Conservation (phyloP, 2,888 invertebrate species). For the Imbricaverruca yamaguchii region DNA sequence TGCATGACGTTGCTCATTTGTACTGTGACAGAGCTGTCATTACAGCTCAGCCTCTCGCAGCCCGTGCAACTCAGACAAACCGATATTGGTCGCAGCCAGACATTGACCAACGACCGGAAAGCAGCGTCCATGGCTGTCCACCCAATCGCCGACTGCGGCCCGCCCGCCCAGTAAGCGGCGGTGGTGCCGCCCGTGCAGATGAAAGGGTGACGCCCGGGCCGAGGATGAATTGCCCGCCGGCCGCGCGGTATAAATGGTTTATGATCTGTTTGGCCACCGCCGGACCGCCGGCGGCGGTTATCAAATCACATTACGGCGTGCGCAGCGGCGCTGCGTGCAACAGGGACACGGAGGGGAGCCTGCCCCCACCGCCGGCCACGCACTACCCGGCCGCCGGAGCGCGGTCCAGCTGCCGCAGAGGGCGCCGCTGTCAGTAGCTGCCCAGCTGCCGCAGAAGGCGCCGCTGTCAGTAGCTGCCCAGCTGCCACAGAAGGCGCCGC, state of each 20-base stretch:
- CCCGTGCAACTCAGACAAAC: too few species aligned
- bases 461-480: too few species aligned
- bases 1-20: too few species aligned
- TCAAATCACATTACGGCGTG: conserved; percentile 3
- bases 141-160: background rate
- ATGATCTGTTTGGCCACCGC: conserved; percentile 12
- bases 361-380: too few species aligned
- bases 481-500: too few species aligned
- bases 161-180: background rate
- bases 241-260: conserved; percentile 9
- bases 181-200: background rate
- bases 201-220: background rate
- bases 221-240: background rate
- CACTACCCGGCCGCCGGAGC: too few species aligned
- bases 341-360: background rate
- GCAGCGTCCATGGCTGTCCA: background rate
- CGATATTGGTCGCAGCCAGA: too few species aligned
- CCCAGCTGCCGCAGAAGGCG: too few species aligned
- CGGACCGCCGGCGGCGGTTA: background rate
- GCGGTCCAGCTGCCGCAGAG: background rate
- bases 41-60: too few species aligned
- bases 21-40: too few species aligned
- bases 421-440: too few species aligned
- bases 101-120: too few species aligned
- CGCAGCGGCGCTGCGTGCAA: background rate